Evolutionary conservation across 2,113 vertebrate genomes (phyloP), one percentile per base, ranked within the genome.

Genomic region (Rattus norvegicus): DNA sequence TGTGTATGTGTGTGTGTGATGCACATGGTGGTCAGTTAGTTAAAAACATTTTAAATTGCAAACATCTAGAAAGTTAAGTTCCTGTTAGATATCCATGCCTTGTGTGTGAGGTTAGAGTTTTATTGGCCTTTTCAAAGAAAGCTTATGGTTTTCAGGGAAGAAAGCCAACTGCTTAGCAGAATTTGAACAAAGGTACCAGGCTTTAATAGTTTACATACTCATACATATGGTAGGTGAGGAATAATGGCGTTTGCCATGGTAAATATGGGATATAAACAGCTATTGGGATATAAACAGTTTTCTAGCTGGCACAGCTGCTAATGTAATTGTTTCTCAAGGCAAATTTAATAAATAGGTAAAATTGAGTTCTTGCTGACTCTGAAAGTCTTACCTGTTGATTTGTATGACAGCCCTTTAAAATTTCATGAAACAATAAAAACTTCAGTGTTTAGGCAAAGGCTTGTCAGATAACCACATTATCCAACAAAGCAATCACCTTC

Each of bases 271-370:
- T 43, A 72, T 26, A 14, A 43, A 2, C 92, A 72, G 26, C 89
- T 65, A 65, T 1, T 95, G 69, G 47, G 13, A 83, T 87, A 93
- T 39, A 77, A 65, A 88, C 79, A 14, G 43, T 90, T 73, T 96
- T 92, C 73, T 90, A 47, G 67, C 70, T 72, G 26, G 85, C 10
- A 7, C 33, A 87, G 26, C 47, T 87, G 83, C 69, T 56, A 90
- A 87, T 77, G 22, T 72, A 81, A 97, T 77, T 92, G 10, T 90
- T 93, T 77, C 63, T 96, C 72, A 67, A 81, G 93, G 88, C 11
- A 93, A 93, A 95, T 87, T 86, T 92, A 86, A 77, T 97, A 89
- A 87, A 77, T 56, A 72, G 20, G 33, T 95, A 73, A 90, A 93
- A 95, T 33, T 52, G 79, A 87, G 85, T 72, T 54, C 3, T 89